phyloP scores from a whole-genome alignment of 2,113 vertebrate species.

The Diadophis punctatus region DNA sequence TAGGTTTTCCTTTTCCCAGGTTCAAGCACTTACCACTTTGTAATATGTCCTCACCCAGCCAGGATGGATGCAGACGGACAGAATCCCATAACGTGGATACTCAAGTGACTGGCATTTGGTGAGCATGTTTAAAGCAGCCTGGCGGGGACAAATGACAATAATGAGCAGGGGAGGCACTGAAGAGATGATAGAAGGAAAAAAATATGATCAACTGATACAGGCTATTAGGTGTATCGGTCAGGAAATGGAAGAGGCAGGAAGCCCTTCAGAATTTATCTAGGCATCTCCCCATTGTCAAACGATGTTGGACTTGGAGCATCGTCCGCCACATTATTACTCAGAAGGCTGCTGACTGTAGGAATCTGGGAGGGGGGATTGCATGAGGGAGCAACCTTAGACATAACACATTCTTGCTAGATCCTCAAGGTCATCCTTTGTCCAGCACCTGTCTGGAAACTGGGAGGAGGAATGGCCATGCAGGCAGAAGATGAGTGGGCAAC shows the following conservation, averaged over 20 bases:
- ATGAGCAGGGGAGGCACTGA: neutral
- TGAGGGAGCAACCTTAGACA: too few relatives aligned
- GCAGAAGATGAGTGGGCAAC: too few relatives aligned
- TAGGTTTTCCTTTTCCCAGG: neutral
- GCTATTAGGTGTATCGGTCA: neutral
- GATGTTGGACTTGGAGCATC: too few relatives aligned
- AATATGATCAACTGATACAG: neutral
- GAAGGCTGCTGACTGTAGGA: too few relatives aligned
- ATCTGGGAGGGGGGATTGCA: too few relatives aligned
- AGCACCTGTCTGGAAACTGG: too few relatives aligned
- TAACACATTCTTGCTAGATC: too few relatives aligned
- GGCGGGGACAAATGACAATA: neutral
- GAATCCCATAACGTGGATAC: neutral
- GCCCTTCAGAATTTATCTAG: neutral
- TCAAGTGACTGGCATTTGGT: neutral
- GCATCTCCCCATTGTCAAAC: neutral
- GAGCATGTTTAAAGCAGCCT: neutral
- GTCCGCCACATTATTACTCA: too few relatives aligned
- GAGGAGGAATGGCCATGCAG: too few relatives aligned
- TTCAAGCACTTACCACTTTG: neutral
- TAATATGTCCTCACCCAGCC: neutral
- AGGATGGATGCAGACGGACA: neutral
- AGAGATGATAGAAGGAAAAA: neutral
- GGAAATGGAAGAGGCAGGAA: neutral
- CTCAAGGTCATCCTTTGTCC: too few relatives aligned